Evolutionary conservation across 1,140 invertebrate species (phyloP).

Genomic region (Drosophila kikkawai): DNA sequence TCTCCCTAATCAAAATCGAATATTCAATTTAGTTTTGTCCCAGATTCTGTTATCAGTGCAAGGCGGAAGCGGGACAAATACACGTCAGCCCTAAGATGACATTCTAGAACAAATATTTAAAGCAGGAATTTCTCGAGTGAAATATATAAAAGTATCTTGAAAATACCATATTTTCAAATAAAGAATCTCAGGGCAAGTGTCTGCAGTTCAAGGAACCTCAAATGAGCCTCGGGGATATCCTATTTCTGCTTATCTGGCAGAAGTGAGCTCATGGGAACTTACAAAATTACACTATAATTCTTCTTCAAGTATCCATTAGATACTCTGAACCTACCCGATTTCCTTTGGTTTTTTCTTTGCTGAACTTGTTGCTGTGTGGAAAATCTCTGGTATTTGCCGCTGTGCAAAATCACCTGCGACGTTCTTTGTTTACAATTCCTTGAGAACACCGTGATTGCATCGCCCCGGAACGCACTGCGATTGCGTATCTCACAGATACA

Average conservation of each 20-base stretch:
- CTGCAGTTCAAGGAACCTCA: background rate
- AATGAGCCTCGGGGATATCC: background rate
- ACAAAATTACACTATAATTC: background rate
- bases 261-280: background rate
- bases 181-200: background rate
- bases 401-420: constrained; percentile 23
- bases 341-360: constrained; percentile 4
- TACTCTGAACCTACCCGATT: constrained; percentile 45
- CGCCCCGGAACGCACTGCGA: constrained; percentile 27
- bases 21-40: constrained; percentile 59
- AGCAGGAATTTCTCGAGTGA: background rate
- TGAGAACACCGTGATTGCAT: constrained; percentile 38
- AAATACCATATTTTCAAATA: background rate
- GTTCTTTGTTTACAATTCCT: constrained; percentile 40
- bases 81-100: constrained; percentile 55
- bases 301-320: background rate
- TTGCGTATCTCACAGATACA: constrained; percentile 43
- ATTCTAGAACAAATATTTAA: constrained; percentile 16
- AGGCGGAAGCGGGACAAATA: constrained; percentile 62
- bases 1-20: constrained; percentile 70
- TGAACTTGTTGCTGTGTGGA: constrained; percentile 61
- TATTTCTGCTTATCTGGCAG: background rate
- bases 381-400: constrained; percentile 11
- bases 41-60: constrained; percentile 71
- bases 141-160: background rate